Base-by-base conservation (phyloP, 2,888 invertebrate genomes). In the Myopa testacea region DNA sequence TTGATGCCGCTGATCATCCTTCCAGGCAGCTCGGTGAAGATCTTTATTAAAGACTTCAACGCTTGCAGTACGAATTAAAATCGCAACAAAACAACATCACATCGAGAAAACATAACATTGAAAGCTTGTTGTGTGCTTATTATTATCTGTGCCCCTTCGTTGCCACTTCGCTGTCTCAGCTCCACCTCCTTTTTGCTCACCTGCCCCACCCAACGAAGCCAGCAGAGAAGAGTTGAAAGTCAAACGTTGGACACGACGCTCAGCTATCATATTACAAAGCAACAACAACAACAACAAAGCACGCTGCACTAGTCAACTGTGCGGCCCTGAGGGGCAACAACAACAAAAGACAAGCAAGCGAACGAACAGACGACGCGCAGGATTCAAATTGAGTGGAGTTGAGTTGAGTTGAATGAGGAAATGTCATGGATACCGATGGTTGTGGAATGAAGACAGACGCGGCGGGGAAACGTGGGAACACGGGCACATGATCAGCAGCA, bases 31-130 rank as follows among this genome's bases (percentile, higher is more conserved):
- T 55, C 60, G 40, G 34, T 58, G 34, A 75, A 75, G 75, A 69
- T 75, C 75, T 75, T 62, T 69, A 75, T 75, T 75, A 75, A 58
- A 75, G 75, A 75, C 75, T 75, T 75, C 75, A 75, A 75, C 75
- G 75, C 75, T 69, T 68, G 37, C 45, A 45, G 16, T 38, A 50
- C 40, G 60, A 40, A 67, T 10, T 45, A n/a, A 26, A 26, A 55
- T 50, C 10, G 16, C 69, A n/a, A 26, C 50, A 40, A 10, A 55
- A 4, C 70, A n/a, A 19, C 19, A 10, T 14, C 37, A 19, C 26
- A 26, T 26, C 26, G 26, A 26, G 26, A 50, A 0, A 70, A 55
- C 4, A 19, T 34, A 7, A 55, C 65, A 74, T 50, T 68, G 68
- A 40, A 75, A 67, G 68, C 68, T 75, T 37, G 55, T 63, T 45